Conservation (phyloP, 2,113 vertebrate species). For the Heteronetta atricapilla region DNA sequence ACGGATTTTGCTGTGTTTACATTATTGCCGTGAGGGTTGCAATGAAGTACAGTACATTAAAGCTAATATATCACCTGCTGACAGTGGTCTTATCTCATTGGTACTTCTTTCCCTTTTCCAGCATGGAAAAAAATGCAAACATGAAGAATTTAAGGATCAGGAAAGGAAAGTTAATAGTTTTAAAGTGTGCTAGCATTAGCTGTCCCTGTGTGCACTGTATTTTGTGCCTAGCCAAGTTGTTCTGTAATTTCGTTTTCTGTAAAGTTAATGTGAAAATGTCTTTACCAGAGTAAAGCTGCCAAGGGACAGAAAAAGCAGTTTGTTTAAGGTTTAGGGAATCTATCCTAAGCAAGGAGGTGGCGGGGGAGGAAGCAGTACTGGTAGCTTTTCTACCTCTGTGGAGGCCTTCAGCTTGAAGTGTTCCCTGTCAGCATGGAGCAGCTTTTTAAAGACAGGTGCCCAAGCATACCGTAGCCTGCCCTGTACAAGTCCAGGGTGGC, state of each 20-base stretch:
- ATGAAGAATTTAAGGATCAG: not conserved
- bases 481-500: not conserved
- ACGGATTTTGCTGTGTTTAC: conserved; percentile 64
- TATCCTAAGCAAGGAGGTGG: not conserved
- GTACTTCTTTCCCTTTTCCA: conserved; percentile 17
- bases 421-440: not conserved
- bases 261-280: not conserved
- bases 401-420: not conserved
- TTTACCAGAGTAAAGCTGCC: not conserved
- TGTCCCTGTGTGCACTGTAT: not conserved
- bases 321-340: not conserved
- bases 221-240: not conserved
- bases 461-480: not conserved
- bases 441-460: not conserved
- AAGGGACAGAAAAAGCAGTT: not conserved
- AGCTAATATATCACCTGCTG: conserved; percentile 73
- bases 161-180: conserved; percentile 43
- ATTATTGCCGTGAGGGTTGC: conserved; percentile 59
- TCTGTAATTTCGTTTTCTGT: not conserved
- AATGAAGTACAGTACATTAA: conserved; percentile 73
- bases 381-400: not conserved
- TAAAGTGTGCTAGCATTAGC: conserved; percentile 18
- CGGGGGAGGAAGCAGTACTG: not conserved
- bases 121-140: conserved; percentile 36
- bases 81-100: conserved; percentile 57